These are phyloP conservation scores for Castor canadensis DNA, from an alignment of 2,113 vertebrate species.

Conservation along the genomic window DNA sequence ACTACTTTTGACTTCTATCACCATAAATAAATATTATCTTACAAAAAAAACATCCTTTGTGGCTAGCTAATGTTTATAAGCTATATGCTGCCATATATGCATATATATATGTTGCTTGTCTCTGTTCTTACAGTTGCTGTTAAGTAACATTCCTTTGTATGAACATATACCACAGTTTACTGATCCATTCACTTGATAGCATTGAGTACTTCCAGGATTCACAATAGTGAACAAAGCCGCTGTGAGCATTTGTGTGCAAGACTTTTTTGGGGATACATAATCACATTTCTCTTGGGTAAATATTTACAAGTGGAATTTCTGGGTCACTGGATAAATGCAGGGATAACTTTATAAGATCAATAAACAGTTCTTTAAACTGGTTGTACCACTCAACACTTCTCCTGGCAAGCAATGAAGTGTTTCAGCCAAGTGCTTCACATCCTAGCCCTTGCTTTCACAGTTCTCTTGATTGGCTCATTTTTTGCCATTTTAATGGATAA, in stretches of 20 bases:
- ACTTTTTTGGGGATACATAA: background rate
- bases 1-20: background rate
- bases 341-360: slow-evolving; percentile 6
- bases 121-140: background rate
- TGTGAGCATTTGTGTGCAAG: background rate
- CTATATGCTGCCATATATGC: background rate
- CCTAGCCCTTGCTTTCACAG: background rate
- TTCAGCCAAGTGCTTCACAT: background rate
- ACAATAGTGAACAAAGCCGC: background rate
- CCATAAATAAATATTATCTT: background rate
- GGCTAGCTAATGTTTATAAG: background rate
- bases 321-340: background rate
- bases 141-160: background rate
- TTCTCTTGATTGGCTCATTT: background rate
- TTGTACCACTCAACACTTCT: background rate
- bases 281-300: background rate
- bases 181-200: background rate
- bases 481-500: background rate
- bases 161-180: background rate
- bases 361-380: background rate
- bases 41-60: background rate
- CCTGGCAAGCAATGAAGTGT: background rate
- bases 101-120: too few species aligned
- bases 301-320: background rate
- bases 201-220: background rate